phyloP scores from a whole-genome alignment of 2,888 invertebrate genomes.

The Thecophora atra region DNA sequence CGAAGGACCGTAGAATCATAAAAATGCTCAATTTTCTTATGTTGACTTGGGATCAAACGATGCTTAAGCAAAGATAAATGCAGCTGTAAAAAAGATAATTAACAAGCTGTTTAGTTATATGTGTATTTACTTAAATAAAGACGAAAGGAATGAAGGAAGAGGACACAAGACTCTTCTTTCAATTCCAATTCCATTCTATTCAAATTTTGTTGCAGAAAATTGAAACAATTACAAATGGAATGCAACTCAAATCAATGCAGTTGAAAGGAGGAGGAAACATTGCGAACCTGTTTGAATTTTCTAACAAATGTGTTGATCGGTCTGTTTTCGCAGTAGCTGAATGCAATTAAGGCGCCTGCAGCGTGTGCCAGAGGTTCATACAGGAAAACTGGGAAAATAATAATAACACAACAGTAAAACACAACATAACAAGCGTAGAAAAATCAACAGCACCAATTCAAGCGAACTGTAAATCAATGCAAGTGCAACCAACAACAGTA shows the following conservation, averaged over 20 bases:
- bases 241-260: conserved; percentile 8
- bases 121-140: too few species aligned
- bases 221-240: conserved; percentile 13
- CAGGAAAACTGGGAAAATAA: background rate
- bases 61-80: too few species aligned
- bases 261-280: background rate
- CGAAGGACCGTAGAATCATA: too few species aligned
- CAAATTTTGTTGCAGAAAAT: conserved; percentile 1
- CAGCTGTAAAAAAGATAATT: too few species aligned
- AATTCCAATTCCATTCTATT: background rate
- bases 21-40: too few species aligned
- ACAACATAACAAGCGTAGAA: background rate
- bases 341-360: conserved; percentile 5
- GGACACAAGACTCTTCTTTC: too few species aligned
- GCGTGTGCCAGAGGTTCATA: conserved; percentile 4
- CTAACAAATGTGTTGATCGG: background rate
- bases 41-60: too few species aligned
- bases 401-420: background rate
- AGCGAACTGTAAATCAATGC: conserved; percentile 26
- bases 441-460: background rate
- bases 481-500: conserved; percentile 16
- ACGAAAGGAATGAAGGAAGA: too few species aligned
- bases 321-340: background rate
- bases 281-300: background rate
- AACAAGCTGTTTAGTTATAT: too few species aligned